Evolutionary conservation across 2,113 vertebrate genomes (phyloP), one percentile per base, ranked within the genome.

Genomic region (Cavia porcellus): DNA sequence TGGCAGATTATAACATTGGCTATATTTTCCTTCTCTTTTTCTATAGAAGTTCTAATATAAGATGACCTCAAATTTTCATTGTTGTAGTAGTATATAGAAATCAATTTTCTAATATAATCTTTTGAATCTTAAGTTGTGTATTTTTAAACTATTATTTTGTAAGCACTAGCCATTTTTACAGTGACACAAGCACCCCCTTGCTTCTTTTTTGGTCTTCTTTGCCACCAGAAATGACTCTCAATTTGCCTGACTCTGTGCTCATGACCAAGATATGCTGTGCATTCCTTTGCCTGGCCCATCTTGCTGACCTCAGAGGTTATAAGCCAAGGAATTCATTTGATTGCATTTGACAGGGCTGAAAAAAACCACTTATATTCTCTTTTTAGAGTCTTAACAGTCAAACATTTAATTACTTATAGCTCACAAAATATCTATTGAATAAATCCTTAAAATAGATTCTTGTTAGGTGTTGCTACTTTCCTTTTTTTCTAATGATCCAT

Each of bases 1-100:
- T 35, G 22, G 59, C 10, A 24, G 74, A 47, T 84, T 59, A 42
- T 70, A 30, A 68, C 8, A 42, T 47, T 52, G 32, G 30, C 45
- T 80, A 59, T 7, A 38, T 59, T 89, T 92, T 89, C 52, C 38
- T 94, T 87, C 74, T 17, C 86, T 80, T 7, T 89, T 92, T 11
- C 52, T 77, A 25, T 52, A 62, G 59, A 84, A 79, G 24, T 70
- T 89, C 47, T 72, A 89, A 30, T 77, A 35, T 25, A 77, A 92
- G 52, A 85, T 62, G n/a, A 52, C 30, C 9, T 38, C 52, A 64
- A 22, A 52, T 61, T 72, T 38, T 85, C 52, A 84, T 4, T 75
- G 57, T 42, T 82, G 19, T n/a, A 17, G 3, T 70, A 79, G 17
- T 35, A 30, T 70, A n/a, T 45, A 89, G 17, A 94, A 61, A 79